A percentile compares a stretch with the other conserved stretches of the same genome.
phyloP scores from a whole-genome alignment of 2,888 invertebrate species.

The Coelinius sp. region DNA sequence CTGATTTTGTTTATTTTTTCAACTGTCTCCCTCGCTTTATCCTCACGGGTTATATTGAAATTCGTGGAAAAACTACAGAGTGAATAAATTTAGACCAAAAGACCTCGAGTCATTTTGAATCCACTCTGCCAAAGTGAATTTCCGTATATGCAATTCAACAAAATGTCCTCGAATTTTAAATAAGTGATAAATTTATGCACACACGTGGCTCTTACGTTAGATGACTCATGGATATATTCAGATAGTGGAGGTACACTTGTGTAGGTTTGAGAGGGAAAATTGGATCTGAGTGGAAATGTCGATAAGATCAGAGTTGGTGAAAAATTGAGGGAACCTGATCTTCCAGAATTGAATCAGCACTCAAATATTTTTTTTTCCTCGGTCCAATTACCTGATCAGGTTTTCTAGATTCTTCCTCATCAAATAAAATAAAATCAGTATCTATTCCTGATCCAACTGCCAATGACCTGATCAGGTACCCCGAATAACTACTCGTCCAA shows the following conservation, averaged over 20 bases:
- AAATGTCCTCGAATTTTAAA: background rate
- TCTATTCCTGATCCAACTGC: too few species aligned
- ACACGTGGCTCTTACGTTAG: background rate
- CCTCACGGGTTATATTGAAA: conserved; percentile 26
- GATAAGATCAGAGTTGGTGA: background rate
- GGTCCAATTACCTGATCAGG: too few species aligned
- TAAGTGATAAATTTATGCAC: background rate
- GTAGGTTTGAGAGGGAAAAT: background rate
- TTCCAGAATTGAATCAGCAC: too few species aligned
- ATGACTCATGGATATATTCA: background rate
- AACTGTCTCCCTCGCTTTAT: background rate
- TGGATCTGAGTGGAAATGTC: background rate
- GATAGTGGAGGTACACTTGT: too few species aligned
- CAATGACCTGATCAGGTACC: too few species aligned
- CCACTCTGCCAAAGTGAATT: conserved; percentile 16
- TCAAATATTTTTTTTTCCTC: too few species aligned
- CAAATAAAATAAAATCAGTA: too few species aligned
- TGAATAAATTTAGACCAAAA: conserved; percentile 3
- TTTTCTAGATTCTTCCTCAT: too few species aligned
- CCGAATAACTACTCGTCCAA: too few species aligned
- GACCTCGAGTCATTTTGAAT: background rate
- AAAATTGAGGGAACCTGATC: background rate
- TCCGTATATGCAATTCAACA: background rate
- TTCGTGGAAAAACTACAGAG: conserved; percentile 29
- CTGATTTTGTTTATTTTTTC: conserved; percentile 1